Evolutionary conservation across 2,888 invertebrate species (phyloP).

Genomic region (Keiferia lycopersicella): DNA sequence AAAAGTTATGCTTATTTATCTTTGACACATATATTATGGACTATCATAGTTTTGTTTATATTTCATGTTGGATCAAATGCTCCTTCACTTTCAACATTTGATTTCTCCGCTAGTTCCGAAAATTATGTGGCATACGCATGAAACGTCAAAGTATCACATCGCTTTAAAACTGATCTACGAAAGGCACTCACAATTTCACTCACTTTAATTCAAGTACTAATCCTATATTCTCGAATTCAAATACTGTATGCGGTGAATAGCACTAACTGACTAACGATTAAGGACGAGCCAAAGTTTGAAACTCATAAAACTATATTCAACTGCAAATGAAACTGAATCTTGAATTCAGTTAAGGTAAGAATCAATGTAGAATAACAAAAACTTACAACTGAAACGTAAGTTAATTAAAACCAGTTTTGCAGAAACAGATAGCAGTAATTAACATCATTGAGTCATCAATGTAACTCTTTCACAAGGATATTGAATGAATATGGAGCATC

Average conservation of each 20-base stretch:
- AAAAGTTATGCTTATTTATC: no score
- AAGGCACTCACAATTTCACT: constrained; percentile 32
- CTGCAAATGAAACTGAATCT: constrained; percentile 49
- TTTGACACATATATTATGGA: no score
- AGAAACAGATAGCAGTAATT: constrained; percentile 68
- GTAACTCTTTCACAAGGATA: constrained; percentile 29
- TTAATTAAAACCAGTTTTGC: constrained; percentile 63
- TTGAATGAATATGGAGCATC: background rate
- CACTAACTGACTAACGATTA: constrained; percentile 61
- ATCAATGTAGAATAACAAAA: background rate
- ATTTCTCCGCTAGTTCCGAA: no score
- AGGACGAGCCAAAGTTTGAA: constrained; percentile 59
- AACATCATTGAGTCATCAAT: constrained; percentile 53
- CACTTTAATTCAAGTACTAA: constrained; percentile 25
- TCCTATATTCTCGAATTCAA: constrained; percentile 38
- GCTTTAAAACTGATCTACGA: background rate
- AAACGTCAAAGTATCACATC: no score
- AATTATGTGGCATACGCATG: no score
- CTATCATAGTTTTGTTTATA: no score
- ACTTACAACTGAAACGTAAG: constrained; percentile 49
- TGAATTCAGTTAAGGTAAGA: constrained; percentile 29
- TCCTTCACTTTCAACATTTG: no score
- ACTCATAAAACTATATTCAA: constrained; percentile 31
- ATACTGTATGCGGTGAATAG: constrained; percentile 48
- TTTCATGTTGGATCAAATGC: no score